phyloP scores from a whole-genome alignment of 2,888 invertebrate genomes.

The Polia nebulosa region DNA sequence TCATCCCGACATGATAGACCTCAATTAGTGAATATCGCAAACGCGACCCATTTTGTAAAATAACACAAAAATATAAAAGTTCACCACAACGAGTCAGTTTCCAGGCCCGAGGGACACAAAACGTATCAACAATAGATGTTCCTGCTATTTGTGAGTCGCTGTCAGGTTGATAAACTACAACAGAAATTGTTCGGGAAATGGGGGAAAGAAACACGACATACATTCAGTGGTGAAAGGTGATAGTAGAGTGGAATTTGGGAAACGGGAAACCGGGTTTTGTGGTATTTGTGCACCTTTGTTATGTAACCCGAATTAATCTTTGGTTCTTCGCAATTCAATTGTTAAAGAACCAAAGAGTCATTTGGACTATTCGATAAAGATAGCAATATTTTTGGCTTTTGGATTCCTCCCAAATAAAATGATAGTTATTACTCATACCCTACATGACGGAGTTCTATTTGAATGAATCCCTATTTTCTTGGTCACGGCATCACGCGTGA shows the following conservation, averaged over 20 bases:
- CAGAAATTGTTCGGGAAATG: slow-evolving; percentile 34
- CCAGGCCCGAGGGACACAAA: slow-evolving; percentile 11
- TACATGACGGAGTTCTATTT: no score
- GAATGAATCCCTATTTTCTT: no score
- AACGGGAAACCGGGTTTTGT: slow-evolving; percentile 1
- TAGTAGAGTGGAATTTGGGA: neutral
- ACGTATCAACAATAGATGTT: slow-evolving; percentile 15
- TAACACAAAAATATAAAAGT: slow-evolving; percentile 16
- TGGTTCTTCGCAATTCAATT: no score
- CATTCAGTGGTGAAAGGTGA: slow-evolving; percentile 4
- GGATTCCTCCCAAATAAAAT: no score
- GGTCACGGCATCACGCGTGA: no score
- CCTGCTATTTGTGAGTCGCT: slow-evolving; percentile 1
- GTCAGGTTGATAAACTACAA: neutral
- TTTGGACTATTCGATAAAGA: no score
- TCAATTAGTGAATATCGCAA: neutral
- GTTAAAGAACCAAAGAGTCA: no score
- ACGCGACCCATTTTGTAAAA: neutral
- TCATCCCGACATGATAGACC: neutral
- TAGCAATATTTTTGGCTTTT: no score
- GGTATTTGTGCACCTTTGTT: no score
- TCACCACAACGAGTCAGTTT: slow-evolving; percentile 6
- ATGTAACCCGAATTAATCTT: no score
- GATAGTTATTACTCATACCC: no score
- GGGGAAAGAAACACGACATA: slow-evolving; percentile 10